Evolutionary conservation across 2,113 vertebrate genomes (phyloP).

Genomic region (pig (Sus scrofa)): DNA sequence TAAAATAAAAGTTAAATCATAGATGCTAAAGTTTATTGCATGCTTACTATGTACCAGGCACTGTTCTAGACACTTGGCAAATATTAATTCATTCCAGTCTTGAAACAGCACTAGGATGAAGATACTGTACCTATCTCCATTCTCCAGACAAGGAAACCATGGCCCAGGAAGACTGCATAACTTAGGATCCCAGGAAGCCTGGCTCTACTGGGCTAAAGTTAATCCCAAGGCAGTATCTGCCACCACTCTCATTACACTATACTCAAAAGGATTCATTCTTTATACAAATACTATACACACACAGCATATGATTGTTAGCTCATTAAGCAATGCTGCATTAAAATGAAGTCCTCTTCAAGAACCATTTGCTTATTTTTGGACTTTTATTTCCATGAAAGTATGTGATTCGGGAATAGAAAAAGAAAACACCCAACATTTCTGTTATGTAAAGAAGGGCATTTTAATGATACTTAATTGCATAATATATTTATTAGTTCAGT

Average conservation of each 20-base stretch:
- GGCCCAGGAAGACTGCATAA: background rate
- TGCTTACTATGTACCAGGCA: background rate
- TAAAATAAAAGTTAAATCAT: background rate
- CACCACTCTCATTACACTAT: background rate
- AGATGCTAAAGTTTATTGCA: background rate
- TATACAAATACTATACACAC: background rate
- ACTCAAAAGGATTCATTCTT: constrained; percentile 7
- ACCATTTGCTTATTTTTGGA: background rate
- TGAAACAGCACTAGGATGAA: background rate
- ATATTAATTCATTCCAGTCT: background rate
- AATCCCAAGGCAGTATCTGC: background rate
- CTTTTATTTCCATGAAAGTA: constrained; percentile 69
- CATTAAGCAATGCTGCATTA: constrained; percentile 49
- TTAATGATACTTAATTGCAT: constrained; percentile 5
- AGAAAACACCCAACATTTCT: constrained; percentile 3
- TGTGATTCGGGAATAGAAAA: background rate
- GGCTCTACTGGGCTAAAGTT: background rate
- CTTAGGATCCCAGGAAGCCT: background rate
- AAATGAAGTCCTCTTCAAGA: constrained; percentile 68
- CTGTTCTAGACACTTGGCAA: background rate
- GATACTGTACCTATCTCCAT: background rate
- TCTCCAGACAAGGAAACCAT: background rate
- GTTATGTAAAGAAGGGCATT: background rate
- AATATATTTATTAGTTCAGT: constrained; percentile 42
- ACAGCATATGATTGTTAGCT: background rate